Conservation (phyloP, 2,113 vertebrate genomes). For the Mola mola region DNA sequence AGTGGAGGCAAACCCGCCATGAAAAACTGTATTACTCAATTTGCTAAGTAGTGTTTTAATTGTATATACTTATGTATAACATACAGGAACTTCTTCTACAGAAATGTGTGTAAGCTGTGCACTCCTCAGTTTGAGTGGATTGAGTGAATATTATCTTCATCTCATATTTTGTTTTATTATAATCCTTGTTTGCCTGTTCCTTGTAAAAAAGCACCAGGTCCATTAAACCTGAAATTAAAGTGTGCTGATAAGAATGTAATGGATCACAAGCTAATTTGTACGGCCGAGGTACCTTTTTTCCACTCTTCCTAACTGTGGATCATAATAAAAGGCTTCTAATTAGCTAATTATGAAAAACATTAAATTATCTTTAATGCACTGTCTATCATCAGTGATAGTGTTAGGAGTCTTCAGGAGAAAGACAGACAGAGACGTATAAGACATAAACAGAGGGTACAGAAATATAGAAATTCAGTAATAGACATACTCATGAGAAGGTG, state of each 20-base stretch:
- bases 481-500: constrained; percentile 5
- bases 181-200: too few relatives aligned
- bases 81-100: background rate
- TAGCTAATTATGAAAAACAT: constrained; percentile 38
- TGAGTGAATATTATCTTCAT: too few relatives aligned
- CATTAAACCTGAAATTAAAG: background rate
- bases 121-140: too few relatives aligned
- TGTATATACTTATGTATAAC: background rate
- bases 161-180: too few relatives aligned
- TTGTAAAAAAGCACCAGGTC: too few relatives aligned
- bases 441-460: constrained; percentile 23
- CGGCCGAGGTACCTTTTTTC: too few relatives aligned
- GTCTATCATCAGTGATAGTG: constrained; percentile 42
- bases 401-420: constrained; percentile 11
- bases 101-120: background rate
- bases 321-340: constrained; percentile 32
- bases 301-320: too few relatives aligned
- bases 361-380: background rate
- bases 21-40: background rate
- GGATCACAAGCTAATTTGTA: too few relatives aligned
- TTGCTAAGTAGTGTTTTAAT: background rate
- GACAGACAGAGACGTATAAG: constrained; percentile 25
- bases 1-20: background rate
- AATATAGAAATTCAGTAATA: constrained; percentile 27
- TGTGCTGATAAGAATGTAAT: too few relatives aligned